These are phyloP conservation scores for Lepus timidus DNA, from an alignment of 2,113 vertebrate genomes.

Conservation along the genomic window DNA sequence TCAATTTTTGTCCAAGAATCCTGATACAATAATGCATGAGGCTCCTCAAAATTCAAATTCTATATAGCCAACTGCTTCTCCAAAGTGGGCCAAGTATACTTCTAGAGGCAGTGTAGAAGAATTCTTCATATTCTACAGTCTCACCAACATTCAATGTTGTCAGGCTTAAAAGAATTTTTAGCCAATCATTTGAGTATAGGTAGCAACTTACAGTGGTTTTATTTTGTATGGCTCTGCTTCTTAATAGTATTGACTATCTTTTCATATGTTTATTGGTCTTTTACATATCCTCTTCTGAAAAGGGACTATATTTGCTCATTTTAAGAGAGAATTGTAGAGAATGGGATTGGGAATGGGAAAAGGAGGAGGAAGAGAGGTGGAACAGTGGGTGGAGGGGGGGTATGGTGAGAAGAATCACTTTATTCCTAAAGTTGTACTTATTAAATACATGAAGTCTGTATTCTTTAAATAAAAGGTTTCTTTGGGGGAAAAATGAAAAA, in stretches of 20 bases:
- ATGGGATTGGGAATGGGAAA: too few relatives aligned
- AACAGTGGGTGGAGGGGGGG: too few relatives aligned
- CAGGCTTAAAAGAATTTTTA: background rate
- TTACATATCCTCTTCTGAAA: background rate
- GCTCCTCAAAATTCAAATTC: background rate
- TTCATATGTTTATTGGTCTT: background rate
- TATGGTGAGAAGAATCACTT: too few relatives aligned
- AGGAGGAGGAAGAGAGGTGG: too few relatives aligned
- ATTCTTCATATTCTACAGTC: background rate
- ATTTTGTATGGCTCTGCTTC: conserved; percentile 2
- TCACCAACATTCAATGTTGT: background rate
- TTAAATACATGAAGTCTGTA: too few relatives aligned
- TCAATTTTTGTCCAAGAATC: background rate
- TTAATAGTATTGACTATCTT: background rate
- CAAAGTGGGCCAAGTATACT: background rate
- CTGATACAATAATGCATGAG: background rate
- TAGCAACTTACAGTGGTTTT: background rate
- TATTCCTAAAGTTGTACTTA: too few relatives aligned
- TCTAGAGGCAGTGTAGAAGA: background rate
- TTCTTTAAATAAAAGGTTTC: too few relatives aligned
- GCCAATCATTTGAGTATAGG: background rate
- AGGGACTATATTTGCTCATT: background rate
- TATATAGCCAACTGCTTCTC: background rate
- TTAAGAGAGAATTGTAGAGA: background rate
- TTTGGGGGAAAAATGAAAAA: too few relatives aligned